A percentile compares a stretch with the other conserved stretches of the same genome.
phyloP scores from a whole-genome alignment of 2,797 vertebrate species.

The Pachyuromys duprasi region DNA sequence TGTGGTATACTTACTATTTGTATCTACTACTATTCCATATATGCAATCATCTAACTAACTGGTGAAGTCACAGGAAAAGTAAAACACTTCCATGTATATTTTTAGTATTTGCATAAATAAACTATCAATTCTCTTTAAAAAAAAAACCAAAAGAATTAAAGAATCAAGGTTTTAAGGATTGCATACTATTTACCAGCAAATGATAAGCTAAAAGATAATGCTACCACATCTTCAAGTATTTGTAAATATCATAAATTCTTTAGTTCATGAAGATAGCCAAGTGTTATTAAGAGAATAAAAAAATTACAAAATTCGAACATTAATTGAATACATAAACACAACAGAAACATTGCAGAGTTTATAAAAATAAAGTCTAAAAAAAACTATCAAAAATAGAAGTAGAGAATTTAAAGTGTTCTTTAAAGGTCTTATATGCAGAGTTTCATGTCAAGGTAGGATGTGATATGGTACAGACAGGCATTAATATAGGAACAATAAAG shows the following conservation, averaged over 20 bases:
- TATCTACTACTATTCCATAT: background rate
- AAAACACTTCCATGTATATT: slow-evolving; percentile 26
- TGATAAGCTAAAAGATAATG: background rate
- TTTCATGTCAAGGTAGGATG: background rate
- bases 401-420: background rate
- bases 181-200: background rate
- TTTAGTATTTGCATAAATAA: slow-evolving; percentile 1
- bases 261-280: background rate
- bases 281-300: background rate
- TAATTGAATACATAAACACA: background rate
- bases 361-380: background rate
- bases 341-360: background rate
- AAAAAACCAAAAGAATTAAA: background rate
- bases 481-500: background rate
- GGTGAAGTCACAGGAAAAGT: background rate
- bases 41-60: background rate
- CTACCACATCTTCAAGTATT: background rate
- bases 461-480: background rate
- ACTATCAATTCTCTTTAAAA: background rate
- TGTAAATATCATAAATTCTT: background rate
- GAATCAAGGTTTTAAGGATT: background rate
- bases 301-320: background rate
- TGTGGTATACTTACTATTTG: background rate
- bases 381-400: background rate
- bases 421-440: background rate